Conservation (phyloP, 2,113 vertebrate genomes). For the Pavo muticus region DNA sequence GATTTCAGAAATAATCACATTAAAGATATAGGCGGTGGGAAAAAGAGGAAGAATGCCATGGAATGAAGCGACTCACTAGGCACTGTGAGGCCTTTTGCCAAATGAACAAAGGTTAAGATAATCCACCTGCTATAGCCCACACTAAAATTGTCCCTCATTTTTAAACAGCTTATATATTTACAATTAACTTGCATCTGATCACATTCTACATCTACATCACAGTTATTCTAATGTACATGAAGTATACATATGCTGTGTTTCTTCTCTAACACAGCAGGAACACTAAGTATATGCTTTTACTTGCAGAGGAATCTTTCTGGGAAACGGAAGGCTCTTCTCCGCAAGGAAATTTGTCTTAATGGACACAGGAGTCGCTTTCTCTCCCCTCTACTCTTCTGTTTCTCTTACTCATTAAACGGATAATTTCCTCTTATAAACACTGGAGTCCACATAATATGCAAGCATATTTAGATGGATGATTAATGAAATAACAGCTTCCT, state of each 20-base stretch:
- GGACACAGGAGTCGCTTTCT: neutral
- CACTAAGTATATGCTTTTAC: neutral
- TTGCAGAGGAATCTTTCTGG: constrained; percentile 6
- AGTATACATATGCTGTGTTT: neutral
- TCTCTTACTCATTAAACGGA: constrained; percentile 14
- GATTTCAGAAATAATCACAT: neutral
- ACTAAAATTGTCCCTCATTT: neutral
- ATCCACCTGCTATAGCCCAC: neutral
- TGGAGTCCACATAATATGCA: neutral
- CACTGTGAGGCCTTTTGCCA: neutral
- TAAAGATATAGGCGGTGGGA: rapidly evolving
- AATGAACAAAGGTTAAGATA: neutral
- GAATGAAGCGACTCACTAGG: neutral
- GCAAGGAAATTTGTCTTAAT: constrained; percentile 9
- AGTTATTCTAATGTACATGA: neutral
- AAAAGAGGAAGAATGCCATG: neutral
- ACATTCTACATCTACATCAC: neutral
- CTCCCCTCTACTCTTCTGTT: neutral
- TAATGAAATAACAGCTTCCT: constrained; percentile 36
- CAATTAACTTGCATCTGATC: neutral
- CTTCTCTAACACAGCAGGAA: neutral
- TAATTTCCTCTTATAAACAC: constrained; percentile 60
- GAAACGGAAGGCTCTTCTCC: neutral
- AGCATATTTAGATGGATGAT: constrained; percentile 22
- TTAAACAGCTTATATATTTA: neutral